Percentiles rank a stretch among this genome's conserved stretches.
Evolutionary conservation across 2,113 vertebrate genomes (phyloP).

Genomic region (Amblyopsis rosae): DNA sequence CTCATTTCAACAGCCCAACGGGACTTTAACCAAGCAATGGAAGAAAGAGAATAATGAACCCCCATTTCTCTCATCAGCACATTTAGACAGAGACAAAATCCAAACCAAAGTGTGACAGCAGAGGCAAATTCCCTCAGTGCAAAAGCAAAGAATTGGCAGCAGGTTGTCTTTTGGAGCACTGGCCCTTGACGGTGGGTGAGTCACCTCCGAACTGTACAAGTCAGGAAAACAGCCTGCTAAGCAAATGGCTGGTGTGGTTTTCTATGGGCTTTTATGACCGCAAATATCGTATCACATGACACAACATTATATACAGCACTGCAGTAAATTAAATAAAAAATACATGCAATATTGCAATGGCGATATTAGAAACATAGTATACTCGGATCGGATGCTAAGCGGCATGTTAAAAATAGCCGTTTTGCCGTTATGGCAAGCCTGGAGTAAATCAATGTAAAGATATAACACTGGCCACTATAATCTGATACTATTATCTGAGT

Average conservation of each 20-base stretch:
- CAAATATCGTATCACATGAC: constrained; percentile 56
- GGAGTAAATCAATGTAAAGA: background rate
- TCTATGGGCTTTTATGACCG: constrained; percentile 55
- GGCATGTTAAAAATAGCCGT: constrained; percentile 17
- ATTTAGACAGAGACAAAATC: constrained; percentile 41
- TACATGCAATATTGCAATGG: constrained; percentile 31
- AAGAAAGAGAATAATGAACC: constrained; percentile 52
- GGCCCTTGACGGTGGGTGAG: constrained; percentile 45
- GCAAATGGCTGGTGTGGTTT: constrained; percentile 47
- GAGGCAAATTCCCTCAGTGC: constrained; percentile 45
- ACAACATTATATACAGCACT: constrained; percentile 51
- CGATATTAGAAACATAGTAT: constrained; percentile 13
- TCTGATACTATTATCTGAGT: too few species aligned
- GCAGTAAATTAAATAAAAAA: constrained; percentile 36
- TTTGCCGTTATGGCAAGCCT: constrained; percentile 2
- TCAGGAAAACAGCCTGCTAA: constrained; percentile 60
- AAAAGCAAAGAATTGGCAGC: constrained; percentile 66
- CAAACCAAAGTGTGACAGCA: constrained; percentile 39
- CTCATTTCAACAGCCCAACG: constrained; percentile 41
- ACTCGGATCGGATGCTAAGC: constrained; percentile 24
- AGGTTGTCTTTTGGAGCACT: constrained; percentile 44
- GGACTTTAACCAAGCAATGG: constrained; percentile 48
- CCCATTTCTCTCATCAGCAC: constrained; percentile 47
- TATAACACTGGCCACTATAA: too few species aligned
- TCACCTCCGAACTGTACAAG: constrained; percentile 55